A percentile compares a stretch with the other conserved stretches of the same genome.
Conservation (phyloP, 2,113 vertebrate genomes). For the Acinonyx jubatus region DNA sequence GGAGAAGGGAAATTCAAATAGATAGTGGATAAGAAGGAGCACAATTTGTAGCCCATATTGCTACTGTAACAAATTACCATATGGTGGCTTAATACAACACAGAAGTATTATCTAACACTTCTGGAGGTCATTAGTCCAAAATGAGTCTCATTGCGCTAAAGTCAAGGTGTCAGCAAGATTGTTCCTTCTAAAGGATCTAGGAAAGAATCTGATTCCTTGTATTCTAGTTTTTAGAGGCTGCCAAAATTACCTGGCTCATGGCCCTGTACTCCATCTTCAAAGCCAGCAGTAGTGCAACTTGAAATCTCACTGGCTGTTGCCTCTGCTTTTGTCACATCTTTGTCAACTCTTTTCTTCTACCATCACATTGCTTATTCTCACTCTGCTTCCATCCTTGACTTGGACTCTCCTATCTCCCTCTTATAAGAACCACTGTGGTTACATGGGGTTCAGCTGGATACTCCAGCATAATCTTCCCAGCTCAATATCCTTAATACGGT, state of each 20-base stretch:
- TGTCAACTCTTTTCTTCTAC: not conserved
- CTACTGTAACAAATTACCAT: not conserved
- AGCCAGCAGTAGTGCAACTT: not conserved
- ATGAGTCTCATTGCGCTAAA: not conserved
- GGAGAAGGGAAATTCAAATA: too few relatives aligned
- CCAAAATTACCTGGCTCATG: not conserved
- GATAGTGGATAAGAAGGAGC: too few relatives aligned
- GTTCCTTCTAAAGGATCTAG: not conserved
- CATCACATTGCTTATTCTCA: not conserved
- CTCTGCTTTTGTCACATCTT: not conserved
- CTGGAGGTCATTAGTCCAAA: not conserved
- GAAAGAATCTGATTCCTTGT: not conserved
- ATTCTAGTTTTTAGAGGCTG: not conserved
- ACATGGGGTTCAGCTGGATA: not conserved
- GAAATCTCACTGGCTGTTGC: not conserved
- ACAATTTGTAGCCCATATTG: not conserved
- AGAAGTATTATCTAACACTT: not conserved
- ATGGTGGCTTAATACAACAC: not conserved
- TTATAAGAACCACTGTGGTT: not conserved
- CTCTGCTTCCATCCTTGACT: not conserved
- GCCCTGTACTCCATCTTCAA: not conserved
- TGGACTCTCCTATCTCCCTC: not conserved
- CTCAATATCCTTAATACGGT: not conserved
- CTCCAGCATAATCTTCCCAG: not conserved
- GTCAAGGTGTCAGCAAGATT: not conserved